phyloP scores from a whole-genome alignment of 2,888 invertebrate genomes.

The Acanthosepion pharaonis region DNA sequence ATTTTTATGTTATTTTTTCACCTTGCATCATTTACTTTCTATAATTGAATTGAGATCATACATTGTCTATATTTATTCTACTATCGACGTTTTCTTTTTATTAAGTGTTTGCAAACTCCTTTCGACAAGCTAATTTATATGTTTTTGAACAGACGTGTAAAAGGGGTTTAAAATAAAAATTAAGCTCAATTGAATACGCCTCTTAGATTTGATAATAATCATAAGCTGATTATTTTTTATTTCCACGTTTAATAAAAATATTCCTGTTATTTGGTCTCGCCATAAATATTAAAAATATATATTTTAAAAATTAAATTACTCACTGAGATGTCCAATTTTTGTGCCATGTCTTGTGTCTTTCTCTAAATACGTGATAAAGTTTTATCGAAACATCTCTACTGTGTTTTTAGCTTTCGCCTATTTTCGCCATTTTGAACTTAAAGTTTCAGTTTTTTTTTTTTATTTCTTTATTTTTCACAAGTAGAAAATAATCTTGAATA shows the following conservation, averaged over 20 bases:
- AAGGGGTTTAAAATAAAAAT: not conserved
- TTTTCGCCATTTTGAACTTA: not conserved
- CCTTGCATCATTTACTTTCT: not conserved
- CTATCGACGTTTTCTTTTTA: not conserved
- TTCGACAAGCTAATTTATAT: not conserved
- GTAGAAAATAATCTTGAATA: too few relatives aligned
- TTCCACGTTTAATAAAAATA: not conserved
- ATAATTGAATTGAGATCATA: not conserved
- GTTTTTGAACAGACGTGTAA: not conserved
- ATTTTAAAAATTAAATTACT: not conserved
- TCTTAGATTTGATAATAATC: not conserved
- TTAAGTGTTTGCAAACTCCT: not conserved
- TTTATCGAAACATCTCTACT: not conserved
- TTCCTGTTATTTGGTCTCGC: not conserved
- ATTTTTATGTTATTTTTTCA: not conserved
- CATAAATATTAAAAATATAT: not conserved
- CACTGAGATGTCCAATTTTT: not conserved
- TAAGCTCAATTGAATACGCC: not conserved
- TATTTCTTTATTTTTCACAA: too few relatives aligned
- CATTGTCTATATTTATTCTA: not conserved
- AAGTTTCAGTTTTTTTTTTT: too few relatives aligned
- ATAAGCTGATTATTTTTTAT: not conserved
- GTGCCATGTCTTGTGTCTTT: not conserved
- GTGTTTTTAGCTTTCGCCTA: not conserved
- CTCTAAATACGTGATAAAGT: not conserved